These are phyloP conservation scores for Nanorana parkeri DNA, from an alignment of 2,113 vertebrate genomes.

Conservation along the genomic window DNA sequence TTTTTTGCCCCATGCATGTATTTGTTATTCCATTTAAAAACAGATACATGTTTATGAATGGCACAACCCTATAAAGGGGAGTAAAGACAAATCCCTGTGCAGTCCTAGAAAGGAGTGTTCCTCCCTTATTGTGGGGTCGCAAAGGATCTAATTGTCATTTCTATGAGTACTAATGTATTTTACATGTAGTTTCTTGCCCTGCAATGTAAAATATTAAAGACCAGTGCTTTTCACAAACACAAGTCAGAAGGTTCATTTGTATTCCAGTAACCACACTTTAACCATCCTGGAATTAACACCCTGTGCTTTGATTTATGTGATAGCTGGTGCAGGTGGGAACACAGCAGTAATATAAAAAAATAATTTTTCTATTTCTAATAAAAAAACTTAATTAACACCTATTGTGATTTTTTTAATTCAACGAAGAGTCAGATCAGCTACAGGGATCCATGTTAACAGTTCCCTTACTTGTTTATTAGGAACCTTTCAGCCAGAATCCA, in stretches of 20 bases:
- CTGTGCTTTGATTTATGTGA: conserved; percentile 2
- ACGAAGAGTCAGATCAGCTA: background rate
- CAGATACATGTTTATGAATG: too few species aligned
- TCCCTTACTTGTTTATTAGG: background rate
- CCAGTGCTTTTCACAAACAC: background rate
- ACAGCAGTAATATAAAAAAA: conserved; percentile 10
- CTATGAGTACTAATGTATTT: too few species aligned
- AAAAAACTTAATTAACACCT: conserved; percentile 17
- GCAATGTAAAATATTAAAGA: background rate
- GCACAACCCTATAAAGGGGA: too few species aligned
- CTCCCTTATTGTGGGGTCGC: too few species aligned
- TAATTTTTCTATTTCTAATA: conserved; percentile 15
- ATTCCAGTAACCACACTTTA: background rate
- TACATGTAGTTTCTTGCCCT: too few species aligned
- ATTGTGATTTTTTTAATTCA: conserved; percentile 12
- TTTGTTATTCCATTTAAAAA: too few species aligned
- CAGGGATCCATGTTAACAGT: background rate
- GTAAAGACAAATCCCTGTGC: too few species aligned
- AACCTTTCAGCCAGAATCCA: background rate
- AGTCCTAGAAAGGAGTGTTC: too few species aligned
- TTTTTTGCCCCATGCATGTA: too few species aligned
- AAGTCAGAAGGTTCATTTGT: conserved; percentile 13
- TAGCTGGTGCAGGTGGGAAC: conserved; percentile 5
- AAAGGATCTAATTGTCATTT: background rate
- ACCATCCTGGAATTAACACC: background rate